Evolutionary conservation across 1,140 invertebrate genomes (phyloP).

Genomic region (Stratiolaelaps scimitus): DNA sequence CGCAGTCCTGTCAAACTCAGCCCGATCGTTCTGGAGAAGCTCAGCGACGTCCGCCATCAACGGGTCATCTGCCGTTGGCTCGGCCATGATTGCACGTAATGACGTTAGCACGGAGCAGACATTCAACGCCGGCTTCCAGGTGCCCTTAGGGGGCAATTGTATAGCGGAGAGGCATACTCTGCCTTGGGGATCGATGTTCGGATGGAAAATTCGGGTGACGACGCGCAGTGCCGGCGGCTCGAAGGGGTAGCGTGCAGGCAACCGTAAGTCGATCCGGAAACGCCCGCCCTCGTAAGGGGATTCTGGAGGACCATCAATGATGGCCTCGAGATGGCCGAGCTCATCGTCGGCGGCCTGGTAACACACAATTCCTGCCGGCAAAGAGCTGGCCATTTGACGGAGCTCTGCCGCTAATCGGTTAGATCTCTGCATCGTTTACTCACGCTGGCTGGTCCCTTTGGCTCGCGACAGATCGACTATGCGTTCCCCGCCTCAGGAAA

Average conservation of each 20-base stretch:
- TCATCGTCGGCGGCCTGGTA: background rate
- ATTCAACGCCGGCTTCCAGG: constrained; percentile 13
- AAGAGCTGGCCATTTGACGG: background rate
- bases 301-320: constrained; percentile 8
- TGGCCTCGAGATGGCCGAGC: background rate
- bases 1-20: constrained; percentile 4
- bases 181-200: constrained; percentile 7
- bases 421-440: background rate
- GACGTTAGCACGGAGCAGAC: constrained; percentile 15
- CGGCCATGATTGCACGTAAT: background rate
- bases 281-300: constrained; percentile 18
- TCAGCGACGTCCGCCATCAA: constrained; percentile 18
- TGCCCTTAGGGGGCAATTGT: constrained; percentile 1
- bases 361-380: constrained; percentile 20
- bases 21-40: background rate
- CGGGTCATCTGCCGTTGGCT: constrained; percentile 11
- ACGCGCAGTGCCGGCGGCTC: background rate
- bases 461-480: too few relatives aligned
- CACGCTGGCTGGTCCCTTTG: too few relatives aligned
- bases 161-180: constrained; percentile 18
- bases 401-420: constrained; percentile 5
- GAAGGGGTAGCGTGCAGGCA: constrained; percentile 1
- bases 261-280: background rate
- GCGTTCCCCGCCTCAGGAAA: too few relatives aligned
- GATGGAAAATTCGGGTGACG: constrained; percentile 2